phyloP scores from a whole-genome alignment of 2,113 vertebrate genomes.

The Phrynocephalus versicolor region DNA sequence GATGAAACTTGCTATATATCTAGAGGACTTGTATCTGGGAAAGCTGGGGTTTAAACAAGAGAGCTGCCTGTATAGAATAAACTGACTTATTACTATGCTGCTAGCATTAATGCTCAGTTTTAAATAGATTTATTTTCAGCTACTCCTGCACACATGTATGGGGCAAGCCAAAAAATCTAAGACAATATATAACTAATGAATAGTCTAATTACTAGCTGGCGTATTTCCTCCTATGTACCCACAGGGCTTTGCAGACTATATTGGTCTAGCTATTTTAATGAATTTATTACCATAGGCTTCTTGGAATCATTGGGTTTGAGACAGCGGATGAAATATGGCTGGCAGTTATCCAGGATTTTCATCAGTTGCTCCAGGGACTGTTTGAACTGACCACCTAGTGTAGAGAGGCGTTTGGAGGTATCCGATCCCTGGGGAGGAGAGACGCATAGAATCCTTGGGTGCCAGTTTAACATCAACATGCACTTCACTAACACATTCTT shows the following conservation, averaged over 20 bases:
- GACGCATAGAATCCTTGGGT: slow-evolving; percentile 21
- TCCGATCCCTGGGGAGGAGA: slow-evolving; percentile 74
- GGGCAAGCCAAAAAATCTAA: background rate
- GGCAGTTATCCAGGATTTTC: slow-evolving; percentile 88
- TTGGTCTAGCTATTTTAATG: background rate
- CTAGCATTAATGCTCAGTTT: slow-evolving; percentile 3
- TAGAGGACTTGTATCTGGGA: background rate
- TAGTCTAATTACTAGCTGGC: slow-evolving; percentile 10
- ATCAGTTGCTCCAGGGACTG: slow-evolving; percentile 94
- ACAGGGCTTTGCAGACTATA: slow-evolving; percentile 6
- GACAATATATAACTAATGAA: background rate
- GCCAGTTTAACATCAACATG: background rate
- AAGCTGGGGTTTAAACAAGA: background rate
- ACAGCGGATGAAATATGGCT: slow-evolving; percentile 96
- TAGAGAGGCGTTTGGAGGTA: slow-evolving; percentile 78
- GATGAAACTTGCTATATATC: background rate
- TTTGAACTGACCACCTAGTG: slow-evolving; percentile 90
- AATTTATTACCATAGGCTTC: slow-evolving; percentile 88
- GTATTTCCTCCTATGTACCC: background rate
- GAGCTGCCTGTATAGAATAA: background rate
- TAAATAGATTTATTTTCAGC: background rate
- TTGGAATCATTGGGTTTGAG: slow-evolving; percentile 97
- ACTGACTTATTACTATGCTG: slow-evolving; percentile 7
- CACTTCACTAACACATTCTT: background rate
- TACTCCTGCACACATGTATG: background rate